phyloP scores from a whole-genome alignment of 1,140 invertebrate genomes.

The Cotesia glomerata region DNA sequence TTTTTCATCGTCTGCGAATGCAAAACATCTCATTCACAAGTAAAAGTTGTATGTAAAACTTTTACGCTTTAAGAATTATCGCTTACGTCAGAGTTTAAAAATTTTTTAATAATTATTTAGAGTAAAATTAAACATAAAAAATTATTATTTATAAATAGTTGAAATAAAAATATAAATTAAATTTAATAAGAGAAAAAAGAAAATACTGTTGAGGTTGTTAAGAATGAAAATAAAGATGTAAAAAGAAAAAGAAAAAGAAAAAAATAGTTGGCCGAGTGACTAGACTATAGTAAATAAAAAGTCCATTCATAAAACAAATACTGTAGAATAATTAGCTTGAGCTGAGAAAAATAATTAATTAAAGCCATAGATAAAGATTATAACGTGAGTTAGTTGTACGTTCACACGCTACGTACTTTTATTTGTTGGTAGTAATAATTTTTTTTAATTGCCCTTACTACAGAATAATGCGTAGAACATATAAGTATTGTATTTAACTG shows the following conservation, averaged over 20 bases:
- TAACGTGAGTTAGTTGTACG: background rate
- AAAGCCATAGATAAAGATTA: too few species aligned
- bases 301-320: constrained; percentile 9
- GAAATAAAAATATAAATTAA: too few species aligned
- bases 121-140: too few species aligned
- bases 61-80: background rate
- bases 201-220: too few species aligned
- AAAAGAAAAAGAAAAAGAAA: too few species aligned
- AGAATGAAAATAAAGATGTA: too few species aligned
- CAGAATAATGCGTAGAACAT: too few species aligned
- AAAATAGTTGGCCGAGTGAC: background rate
- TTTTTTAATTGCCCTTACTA: constrained; percentile 4
- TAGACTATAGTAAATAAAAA: background rate
- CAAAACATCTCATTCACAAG: constrained; percentile 62
- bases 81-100: background rate
- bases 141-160: too few species aligned
- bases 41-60: constrained; percentile 38
- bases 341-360: background rate
- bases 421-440: background rate
- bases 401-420: background rate
- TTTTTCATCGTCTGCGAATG: constrained; percentile 61
- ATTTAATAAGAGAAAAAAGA: too few species aligned
- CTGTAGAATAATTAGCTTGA: background rate
- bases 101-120: too few species aligned
- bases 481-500: too few species aligned